Percentiles rank a stretch among this genome's conserved stretches.
phyloP scores from a whole-genome alignment of 2,888 invertebrate genomes.

The Heliconius erato region DNA sequence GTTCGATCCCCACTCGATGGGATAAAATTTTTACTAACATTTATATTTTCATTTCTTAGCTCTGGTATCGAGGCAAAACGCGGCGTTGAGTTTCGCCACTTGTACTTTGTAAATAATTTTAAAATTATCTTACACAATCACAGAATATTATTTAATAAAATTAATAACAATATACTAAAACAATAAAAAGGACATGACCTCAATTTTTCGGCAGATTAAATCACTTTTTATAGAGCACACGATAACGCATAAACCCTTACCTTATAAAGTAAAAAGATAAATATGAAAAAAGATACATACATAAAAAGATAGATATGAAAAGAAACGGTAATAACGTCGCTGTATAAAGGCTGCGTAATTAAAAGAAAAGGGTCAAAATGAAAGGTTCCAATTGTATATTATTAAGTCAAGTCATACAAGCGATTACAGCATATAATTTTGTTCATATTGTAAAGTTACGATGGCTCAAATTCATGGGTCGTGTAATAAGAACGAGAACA shows the following conservation, averaged over 20 bases:
- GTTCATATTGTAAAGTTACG: constrained; percentile 9
- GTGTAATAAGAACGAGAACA: neutral
- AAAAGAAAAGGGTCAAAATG: constrained; percentile 43
- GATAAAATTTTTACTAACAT: too few relatives aligned
- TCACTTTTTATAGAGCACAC: neutral
- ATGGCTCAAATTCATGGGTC: neutral
- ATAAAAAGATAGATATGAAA: constrained; percentile 32
- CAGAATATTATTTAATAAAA: neutral
- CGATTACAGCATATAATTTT: constrained; percentile 39
- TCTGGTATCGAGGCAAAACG: too few relatives aligned
- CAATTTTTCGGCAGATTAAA: neutral
- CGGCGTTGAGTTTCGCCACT: too few relatives aligned
- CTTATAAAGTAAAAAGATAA: constrained; percentile 10
- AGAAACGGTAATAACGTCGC: constrained; percentile 41
- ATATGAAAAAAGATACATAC: too few relatives aligned
- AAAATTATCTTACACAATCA: neutral
- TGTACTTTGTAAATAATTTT: neutral
- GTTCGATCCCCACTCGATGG: too few relatives aligned
- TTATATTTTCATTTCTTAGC: too few relatives aligned
- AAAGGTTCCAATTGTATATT: constrained; percentile 42
- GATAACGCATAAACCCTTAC: neutral
- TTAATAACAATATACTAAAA: neutral
- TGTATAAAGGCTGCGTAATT: constrained; percentile 34
- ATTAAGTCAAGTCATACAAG: constrained; percentile 33
- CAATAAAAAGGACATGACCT: neutral